Percentiles rank a stretch among this genome's conserved stretches.
These are phyloP conservation scores for Planococcus citri DNA, from an alignment of 1,140 invertebrate species.

Conservation along the genomic window DNA sequence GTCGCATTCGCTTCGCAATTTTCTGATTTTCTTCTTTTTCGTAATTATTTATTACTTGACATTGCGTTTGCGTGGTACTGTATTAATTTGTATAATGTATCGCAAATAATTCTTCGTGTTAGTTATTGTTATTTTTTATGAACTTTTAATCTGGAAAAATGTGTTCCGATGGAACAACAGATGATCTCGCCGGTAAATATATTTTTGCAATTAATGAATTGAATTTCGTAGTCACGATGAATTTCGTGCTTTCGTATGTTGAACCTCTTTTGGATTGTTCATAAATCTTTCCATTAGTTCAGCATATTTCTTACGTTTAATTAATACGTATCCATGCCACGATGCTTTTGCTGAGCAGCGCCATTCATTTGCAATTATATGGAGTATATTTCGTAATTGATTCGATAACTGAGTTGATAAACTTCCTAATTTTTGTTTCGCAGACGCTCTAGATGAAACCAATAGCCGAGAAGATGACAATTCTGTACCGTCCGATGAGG, in stretches of 20 bases:
- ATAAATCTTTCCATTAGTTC: too few relatives aligned
- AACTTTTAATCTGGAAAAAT: neutral
- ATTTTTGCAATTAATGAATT: neutral
- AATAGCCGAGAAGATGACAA: constrained; percentile 33
- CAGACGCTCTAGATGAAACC: constrained; percentile 47
- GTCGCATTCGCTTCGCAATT: too few relatives aligned
- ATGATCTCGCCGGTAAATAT: constrained; percentile 5
- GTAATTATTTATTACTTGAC: neutral
- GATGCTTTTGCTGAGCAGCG: too few relatives aligned
- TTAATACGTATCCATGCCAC: too few relatives aligned
- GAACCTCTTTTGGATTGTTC: too few relatives aligned
- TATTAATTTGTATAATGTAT: constrained; percentile 11
- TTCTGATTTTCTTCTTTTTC: neutral
- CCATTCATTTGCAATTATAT: neutral
- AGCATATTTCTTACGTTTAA: too few relatives aligned
- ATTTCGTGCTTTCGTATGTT: neutral
- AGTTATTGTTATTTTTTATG: neutral
- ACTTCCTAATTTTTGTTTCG: neutral
- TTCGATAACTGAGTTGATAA: neutral
- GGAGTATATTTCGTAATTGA: neutral
- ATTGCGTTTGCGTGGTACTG: neutral
- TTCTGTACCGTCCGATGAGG: constrained; percentile 53
- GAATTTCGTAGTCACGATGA: neutral
- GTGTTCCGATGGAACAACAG: neutral
- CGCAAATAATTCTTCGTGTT: too few relatives aligned